Evolutionary conservation across 1,140 invertebrate genomes (phyloP), one percentile per base, ranked within the genome.

Genomic region (Drosophila sproati): DNA sequence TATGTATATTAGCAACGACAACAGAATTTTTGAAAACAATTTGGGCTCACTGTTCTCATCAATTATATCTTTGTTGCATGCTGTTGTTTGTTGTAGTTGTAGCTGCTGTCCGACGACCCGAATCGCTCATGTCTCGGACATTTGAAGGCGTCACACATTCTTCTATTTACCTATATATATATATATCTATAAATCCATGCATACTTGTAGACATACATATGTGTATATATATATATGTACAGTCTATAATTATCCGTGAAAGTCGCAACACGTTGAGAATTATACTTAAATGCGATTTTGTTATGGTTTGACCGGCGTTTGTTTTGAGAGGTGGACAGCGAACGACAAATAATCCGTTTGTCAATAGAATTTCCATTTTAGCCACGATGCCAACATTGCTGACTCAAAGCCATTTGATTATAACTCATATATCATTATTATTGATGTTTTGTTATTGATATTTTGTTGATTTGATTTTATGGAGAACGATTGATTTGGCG

Each of bases 331-430:
- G 32, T 12, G 55, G 20, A 50, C 32, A 54, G 37, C 29, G 39
- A 62, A 70, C 52, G 34, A 6, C 70, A 69, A 89, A 78, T 83
- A 88, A 88, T 60, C 76, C 85, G 74, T 88, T 88, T 80, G 83
- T 89, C 83, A 88, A 89, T 88, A 89, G 45, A 75, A 64, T 86
- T 82, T 78, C 62, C 70, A 79, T 78, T 64, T 70, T 34, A 48
- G 50, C 32, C n/a, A 54, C 34, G 5, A 57, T 29, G 5, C 10
- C 10, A 4, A 51, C 43, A 39, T 20, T 20, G 20, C 41, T 7
- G 20, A 12, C 51, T 29, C 35, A 43, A 59, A 47, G 31, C 7
- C 20, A 45, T 63, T 62, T 74, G 62, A 70, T 57, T 63, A 61
- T 31, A 57, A 51, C 50, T 62, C 43, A 41, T 70, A 70, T 63